Base-by-base conservation (phyloP, 2,888 invertebrate genomes). In the Cancer borealis region DNA sequence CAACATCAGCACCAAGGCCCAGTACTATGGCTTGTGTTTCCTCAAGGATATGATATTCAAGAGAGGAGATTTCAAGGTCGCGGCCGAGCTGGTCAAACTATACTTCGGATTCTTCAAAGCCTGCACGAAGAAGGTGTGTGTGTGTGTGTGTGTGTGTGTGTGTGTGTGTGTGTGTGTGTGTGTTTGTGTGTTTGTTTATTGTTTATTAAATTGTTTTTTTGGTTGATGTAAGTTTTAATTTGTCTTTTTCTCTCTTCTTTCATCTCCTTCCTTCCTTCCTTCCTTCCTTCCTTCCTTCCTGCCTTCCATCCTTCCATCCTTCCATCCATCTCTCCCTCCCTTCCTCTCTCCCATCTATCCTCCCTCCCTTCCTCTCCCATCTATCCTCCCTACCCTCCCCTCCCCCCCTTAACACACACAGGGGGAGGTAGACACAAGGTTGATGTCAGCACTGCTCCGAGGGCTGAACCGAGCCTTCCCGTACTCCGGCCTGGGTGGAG, bases 81-180 rank as follows among this genome's bases (percentile, higher is more conserved):
- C 99, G 0, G 97, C 98, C 96, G 98, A 98, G 96, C 97, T 99
- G 60, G 98, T 99, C 88, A 97, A 98, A 96, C 98, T 99, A 92
- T 99, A 99, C 96, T 99, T 99, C 96, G 98, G 98, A 0, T 98
- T 99, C 96, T 99, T 99, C 97, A 99, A 99, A 97, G 98, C 98
- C 91, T 98, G 98, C 94, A 94, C 95, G 30, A 95, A 94, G 89
- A 94, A 93, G 92, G 95, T 95, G 89, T 45, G 92, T 91, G 30
- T 12, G 6, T 21, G n/a, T 26, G 47, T 21, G 46, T 26, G 49
- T 89, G 88, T 39, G 5, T 46, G 30, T 87, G 4, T 2, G 10
- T 87, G 3, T 14, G 5, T 87, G n/a, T n/a, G n/a, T n/a, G n/a
- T n/a, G n/a, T n/a, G n/a, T n/a, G n/a, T n/a, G n/a, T n/a, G n/a